A percentile compares a stretch with the other conserved stretches of the same genome.
These are phyloP conservation scores for Gouania willdenowi DNA, from an alignment of 2,797 vertebrate species.

Conservation along the genomic window DNA sequence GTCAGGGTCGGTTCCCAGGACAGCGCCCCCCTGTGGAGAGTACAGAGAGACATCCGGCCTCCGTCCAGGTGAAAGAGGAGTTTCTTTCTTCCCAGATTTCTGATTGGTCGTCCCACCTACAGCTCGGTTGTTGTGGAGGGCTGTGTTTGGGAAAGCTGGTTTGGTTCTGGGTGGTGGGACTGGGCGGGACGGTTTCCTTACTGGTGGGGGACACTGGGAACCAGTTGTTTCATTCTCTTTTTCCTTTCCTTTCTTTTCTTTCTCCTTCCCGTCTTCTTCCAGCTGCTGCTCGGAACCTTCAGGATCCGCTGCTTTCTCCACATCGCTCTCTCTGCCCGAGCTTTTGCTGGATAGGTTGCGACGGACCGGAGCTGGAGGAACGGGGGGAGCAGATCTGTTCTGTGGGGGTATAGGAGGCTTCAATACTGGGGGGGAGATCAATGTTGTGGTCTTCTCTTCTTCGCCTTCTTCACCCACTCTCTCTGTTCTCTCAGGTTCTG, in stretches of 20 bases:
- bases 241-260: constrained; percentile 19
- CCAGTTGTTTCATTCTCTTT: constrained; percentile 24
- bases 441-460: constrained; percentile 41
- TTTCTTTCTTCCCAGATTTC: constrained; percentile 10
- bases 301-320: constrained; percentile 32
- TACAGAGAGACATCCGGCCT: constrained; percentile 76
- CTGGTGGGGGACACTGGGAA: not conserved
- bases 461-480: constrained; percentile 19
- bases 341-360: constrained; percentile 39
- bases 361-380: constrained; percentile 56
- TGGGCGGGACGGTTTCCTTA: constrained; percentile 62
- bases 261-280: constrained; percentile 24
- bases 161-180: constrained; percentile 88
- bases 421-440: constrained; percentile 36
- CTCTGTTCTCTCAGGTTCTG: constrained; percentile 38
- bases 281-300: constrained; percentile 1
- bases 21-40: constrained; percentile 65
- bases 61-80: not conserved
- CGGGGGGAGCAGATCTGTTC: constrained; percentile 29
- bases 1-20: constrained; percentile 75
- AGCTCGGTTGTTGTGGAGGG: constrained; percentile 6
- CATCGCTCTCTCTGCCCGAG: constrained; percentile 23
- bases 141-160: constrained; percentile 35
- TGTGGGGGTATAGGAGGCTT: constrained; percentile 46
- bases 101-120: constrained; percentile 22